phyloP scores from a whole-genome alignment of 2,888 invertebrate genomes.

The Agrochola circellaris region DNA sequence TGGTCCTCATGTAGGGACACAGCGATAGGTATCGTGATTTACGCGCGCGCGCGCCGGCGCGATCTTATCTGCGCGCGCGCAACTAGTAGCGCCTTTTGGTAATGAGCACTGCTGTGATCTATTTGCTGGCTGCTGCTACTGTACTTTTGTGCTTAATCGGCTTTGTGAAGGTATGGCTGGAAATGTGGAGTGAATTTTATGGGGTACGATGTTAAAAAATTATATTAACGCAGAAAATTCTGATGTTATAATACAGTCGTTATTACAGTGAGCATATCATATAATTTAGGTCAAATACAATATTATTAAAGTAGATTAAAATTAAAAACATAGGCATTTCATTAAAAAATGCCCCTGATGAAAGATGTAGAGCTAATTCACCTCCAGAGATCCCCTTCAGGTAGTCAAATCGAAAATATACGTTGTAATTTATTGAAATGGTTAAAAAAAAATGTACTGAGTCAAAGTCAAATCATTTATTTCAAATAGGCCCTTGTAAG shows the following conservation, averaged over 20 bases:
- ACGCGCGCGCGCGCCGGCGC: slow-evolving; percentile 74
- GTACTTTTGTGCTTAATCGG: slow-evolving; percentile 58
- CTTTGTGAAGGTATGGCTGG: slow-evolving; percentile 25
- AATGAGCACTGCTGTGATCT: slow-evolving; percentile 78
- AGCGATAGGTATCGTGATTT: slow-evolving; percentile 85
- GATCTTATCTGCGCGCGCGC: slow-evolving; percentile 77
- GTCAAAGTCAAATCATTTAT: no score
- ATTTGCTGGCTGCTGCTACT: slow-evolving; percentile 67
- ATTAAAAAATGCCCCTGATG: not conserved
- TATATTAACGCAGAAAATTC: no score
- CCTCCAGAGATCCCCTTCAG: not conserved
- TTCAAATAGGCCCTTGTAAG: no score
- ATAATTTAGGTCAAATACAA: no score
- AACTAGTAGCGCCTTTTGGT: slow-evolving; percentile 75
- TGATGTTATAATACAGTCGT: not conserved
- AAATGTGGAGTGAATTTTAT: slow-evolving; percentile 32
- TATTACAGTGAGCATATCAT: not conserved
- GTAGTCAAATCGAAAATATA: not conserved
- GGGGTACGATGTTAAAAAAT: not conserved
- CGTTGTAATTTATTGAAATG: not conserved
- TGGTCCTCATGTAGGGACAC: slow-evolving; percentile 80
- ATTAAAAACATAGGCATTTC: not conserved
- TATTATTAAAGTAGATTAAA: no score
- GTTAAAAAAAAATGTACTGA: not conserved
- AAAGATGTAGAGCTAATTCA: not conserved